Evolutionary conservation across 2,888 invertebrate genomes (phyloP).

Genomic region (Pandemis corylana): DNA sequence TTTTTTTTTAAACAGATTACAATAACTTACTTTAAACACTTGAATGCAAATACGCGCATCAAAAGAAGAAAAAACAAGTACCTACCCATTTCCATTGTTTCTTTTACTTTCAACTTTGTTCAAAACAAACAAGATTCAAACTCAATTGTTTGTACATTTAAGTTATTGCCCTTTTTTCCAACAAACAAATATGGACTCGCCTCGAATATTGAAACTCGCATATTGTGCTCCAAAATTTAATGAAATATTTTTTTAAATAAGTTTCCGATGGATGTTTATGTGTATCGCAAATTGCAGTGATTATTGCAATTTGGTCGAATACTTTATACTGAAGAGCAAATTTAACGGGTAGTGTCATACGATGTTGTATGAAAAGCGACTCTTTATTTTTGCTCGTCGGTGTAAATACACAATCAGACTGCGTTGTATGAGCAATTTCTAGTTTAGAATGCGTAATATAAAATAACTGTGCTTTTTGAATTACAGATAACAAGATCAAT

Average conservation of each 20-base stretch:
- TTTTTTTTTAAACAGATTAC: background rate
- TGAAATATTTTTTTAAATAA: slow-evolving; percentile 28
- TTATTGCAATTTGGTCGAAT: slow-evolving; percentile 2
- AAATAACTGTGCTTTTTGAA: no score
- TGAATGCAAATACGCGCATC: slow-evolving; percentile 9
- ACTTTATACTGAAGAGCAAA: background rate
- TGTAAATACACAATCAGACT: no score
- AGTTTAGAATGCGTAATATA: no score
- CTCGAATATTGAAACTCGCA: slow-evolving; percentile 30
- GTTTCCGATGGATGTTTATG: slow-evolving; percentile 20
- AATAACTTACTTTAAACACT: background rate
- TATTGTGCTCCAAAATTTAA: slow-evolving; percentile 22
- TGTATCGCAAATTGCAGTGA: slow-evolving; percentile 24
- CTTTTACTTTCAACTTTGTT: background rate
- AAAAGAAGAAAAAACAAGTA: background rate
- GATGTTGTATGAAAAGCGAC: no score
- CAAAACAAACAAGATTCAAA: background rate
- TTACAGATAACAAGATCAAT: no score
- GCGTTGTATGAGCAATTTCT: no score
- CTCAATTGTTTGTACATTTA: background rate
- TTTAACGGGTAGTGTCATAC: no score
- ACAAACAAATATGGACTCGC: slow-evolving; percentile 20
- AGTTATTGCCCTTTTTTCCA: background rate
- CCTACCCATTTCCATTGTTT: background rate
- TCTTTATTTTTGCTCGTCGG: no score